Evolutionary conservation across 2,797 vertebrate genomes (phyloP).

Genomic region (Falco peregrinus): DNA sequence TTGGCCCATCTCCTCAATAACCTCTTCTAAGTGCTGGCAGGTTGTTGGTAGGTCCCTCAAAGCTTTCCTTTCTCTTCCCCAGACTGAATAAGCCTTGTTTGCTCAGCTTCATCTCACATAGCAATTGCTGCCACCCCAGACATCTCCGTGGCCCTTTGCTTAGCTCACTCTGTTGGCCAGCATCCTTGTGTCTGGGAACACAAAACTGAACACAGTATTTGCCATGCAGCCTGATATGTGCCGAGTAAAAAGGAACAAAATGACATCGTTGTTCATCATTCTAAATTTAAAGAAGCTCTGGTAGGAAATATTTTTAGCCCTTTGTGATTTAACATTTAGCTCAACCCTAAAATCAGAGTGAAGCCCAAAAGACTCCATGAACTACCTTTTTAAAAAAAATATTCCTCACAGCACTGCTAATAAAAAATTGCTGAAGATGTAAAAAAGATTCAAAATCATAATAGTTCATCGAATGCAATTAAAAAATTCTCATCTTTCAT

Average conservation of each 20-base stretch:
- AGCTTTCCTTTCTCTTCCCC: background rate
- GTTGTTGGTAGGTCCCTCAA: background rate
- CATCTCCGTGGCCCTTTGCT: background rate
- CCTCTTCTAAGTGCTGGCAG: background rate
- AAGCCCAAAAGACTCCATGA: conserved; percentile 1
- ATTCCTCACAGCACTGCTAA: background rate
- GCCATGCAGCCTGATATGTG: background rate
- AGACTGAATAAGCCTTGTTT: background rate
- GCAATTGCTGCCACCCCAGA: background rate
- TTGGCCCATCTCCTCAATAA: background rate
- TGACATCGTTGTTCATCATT: background rate
- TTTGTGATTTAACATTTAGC: background rate
- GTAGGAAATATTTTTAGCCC: background rate
- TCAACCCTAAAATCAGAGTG: background rate
- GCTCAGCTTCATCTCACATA: background rate
- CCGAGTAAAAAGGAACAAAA: background rate
- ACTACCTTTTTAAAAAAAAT: background rate
- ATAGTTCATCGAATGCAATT: background rate
- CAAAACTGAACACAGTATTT: background rate
- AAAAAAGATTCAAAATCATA: background rate
- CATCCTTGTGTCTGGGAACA: background rate
- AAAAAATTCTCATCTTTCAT: background rate
- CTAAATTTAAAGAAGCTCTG: background rate
- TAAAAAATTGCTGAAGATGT: conserved; percentile 12
- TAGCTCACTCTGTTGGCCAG: background rate